These are phyloP conservation scores for Vanessa tameamea DNA, from an alignment of 1,140 invertebrate genomes.

Conservation along the genomic window DNA sequence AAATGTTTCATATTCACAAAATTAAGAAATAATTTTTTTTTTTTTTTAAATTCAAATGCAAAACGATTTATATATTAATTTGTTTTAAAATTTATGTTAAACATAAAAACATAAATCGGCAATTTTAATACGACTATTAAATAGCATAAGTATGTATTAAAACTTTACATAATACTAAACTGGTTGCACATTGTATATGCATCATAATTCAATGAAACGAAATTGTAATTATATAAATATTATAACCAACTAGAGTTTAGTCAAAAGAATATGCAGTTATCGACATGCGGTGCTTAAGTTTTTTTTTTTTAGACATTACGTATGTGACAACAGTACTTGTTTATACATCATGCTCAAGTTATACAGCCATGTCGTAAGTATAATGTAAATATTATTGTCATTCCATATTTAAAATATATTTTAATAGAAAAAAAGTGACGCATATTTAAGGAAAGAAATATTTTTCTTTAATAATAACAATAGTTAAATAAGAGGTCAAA, in stretches of 20 bases:
- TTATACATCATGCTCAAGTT: not conserved
- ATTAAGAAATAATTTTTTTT: too few relatives aligned
- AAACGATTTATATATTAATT: not conserved
- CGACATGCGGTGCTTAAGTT: not conserved
- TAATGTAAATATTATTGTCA: too few relatives aligned
- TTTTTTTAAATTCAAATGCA: too few relatives aligned
- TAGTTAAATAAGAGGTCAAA: too few relatives aligned
- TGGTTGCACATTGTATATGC: not conserved
- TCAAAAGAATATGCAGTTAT: not conserved
- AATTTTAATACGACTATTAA: not conserved
- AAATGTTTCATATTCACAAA: too few relatives aligned
- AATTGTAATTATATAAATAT: slow-evolving; percentile 11
- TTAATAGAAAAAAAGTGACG: too few relatives aligned
- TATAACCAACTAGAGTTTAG: not conserved
- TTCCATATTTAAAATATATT: too few relatives aligned
- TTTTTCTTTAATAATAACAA: too few relatives aligned
- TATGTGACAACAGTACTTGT: not conserved
- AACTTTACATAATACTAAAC: not conserved
- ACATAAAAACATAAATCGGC: not conserved
- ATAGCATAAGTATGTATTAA: slow-evolving; percentile 3
- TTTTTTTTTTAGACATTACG: not conserved
- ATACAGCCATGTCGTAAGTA: too few relatives aligned
- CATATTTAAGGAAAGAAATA: too few relatives aligned
- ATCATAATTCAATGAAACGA: not conserved
- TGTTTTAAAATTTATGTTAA: too few relatives aligned